Conservation (phyloP, 1,140 invertebrate genomes). For the Ips typographus region DNA sequence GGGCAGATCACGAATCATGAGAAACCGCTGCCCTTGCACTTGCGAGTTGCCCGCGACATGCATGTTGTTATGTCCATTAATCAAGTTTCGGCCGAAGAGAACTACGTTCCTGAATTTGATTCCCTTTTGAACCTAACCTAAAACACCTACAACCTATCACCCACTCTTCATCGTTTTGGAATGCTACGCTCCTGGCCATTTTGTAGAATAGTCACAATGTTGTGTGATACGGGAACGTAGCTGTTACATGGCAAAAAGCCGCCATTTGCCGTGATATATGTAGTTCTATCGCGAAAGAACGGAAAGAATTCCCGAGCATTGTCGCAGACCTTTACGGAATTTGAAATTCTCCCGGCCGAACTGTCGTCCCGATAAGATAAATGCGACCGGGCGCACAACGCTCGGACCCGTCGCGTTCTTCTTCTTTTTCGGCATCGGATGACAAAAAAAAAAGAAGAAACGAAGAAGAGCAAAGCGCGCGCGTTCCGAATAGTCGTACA, state of each 20-base stretch:
- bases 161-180: no score
- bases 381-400: neutral
- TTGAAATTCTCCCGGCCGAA: slow-evolving; percentile 11
- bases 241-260: neutral
- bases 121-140: no score
- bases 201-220: neutral
- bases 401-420: no score
- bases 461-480: no score
- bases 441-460: no score
- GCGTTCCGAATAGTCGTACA: no score
- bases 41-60: slow-evolving; percentile 22
- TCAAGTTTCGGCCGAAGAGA: slow-evolving; percentile 7
- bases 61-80: slow-evolving; percentile 21
- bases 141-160: no score
- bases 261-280: slow-evolving; percentile 8
- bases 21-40: slow-evolving; percentile 30
- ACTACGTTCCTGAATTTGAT: slow-evolving; percentile 4
- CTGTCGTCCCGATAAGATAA: slow-evolving; percentile 11
- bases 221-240: slow-evolving; percentile 8
- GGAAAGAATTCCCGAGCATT: slow-evolving; percentile 21
- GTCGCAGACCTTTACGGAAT: slow-evolving; percentile 23
- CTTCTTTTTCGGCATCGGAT: no score
- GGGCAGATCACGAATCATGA: slow-evolving; percentile 34
- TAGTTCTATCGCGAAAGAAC: slow-evolving; percentile 17
- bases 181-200: no score